These are phyloP conservation scores for Stenotaenia linearis DNA, from an alignment of 2,888 invertebrate genomes.

Conservation along the genomic window DNA sequence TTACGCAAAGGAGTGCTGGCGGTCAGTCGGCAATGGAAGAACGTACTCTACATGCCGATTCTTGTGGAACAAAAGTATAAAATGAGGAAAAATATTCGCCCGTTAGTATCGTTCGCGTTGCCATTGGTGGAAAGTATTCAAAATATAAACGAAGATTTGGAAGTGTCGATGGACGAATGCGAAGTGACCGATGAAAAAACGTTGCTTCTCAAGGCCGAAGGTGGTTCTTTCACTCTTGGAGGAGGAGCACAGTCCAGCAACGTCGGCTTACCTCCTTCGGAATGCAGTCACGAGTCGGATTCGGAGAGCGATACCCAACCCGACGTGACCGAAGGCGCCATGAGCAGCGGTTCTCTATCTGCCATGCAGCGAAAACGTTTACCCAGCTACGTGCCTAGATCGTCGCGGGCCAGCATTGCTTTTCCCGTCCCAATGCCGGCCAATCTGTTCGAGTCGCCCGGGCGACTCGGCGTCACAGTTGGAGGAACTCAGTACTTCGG, in stretches of 20 bases:
- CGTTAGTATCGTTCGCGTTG: slow-evolving; percentile 79
- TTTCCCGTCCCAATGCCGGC: slow-evolving; percentile 52
- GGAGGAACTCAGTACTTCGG: slow-evolving; percentile 31
- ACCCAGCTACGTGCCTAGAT: slow-evolving; percentile 56
- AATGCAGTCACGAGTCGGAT: neutral
- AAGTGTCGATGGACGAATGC: slow-evolving; percentile 52
- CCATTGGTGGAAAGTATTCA: slow-evolving; percentile 41
- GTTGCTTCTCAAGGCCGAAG: slow-evolving; percentile 58
- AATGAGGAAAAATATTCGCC: slow-evolving; percentile 54
- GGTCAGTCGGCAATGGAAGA: slow-evolving; percentile 93
- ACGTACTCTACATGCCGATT: slow-evolving; percentile 85
- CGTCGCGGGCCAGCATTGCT: slow-evolving; percentile 68
- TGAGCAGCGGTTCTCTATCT: slow-evolving; percentile 36
- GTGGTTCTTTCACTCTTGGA: slow-evolving; percentile 41
- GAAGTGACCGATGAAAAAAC: slow-evolving; percentile 69
- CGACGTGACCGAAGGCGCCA: slow-evolving; percentile 37
- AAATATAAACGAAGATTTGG: slow-evolving; percentile 21
- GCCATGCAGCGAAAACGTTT: slow-evolving; percentile 35
- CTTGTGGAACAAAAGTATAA: slow-evolving; percentile 78
- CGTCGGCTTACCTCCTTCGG: slow-evolving; percentile 20
- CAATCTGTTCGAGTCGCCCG: slow-evolving; percentile 21
- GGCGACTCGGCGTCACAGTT: neutral
- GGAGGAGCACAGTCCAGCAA: slow-evolving; percentile 30
- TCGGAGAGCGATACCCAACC: slow-evolving; percentile 34
- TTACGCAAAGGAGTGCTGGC: slow-evolving; percentile 94